Evolutionary conservation across 2,888 invertebrate species (phyloP), one percentile per base, ranked within the genome.

Genomic region (Hermaeophaga mercurialis): DNA sequence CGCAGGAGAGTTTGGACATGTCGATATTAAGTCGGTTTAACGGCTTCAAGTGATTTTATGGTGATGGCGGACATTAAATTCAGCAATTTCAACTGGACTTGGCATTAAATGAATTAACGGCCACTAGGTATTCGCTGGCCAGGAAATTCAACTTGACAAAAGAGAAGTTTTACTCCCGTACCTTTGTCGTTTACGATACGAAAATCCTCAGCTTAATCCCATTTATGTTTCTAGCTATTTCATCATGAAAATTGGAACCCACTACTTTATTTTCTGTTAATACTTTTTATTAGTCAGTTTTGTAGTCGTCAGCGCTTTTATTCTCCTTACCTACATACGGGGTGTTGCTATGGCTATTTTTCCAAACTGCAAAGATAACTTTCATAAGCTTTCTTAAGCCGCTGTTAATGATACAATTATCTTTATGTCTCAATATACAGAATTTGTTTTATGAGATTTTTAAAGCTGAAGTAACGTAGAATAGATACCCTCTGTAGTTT

Each of bases 1-100:
- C 65, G 49, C 59, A 63, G 61, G 56, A 66, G 63, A 43, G 43
- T 33, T 43, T 52, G 43, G 52, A 61, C 57, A 62, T 61, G 66
- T 64, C 66, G 67, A 69, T 70, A 69, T 67, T 66, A 68, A 69
- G 68, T 66, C 66, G 62, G 70, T 70, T 70, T 68, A 70, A 39
- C 61, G 62, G 67, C 69, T 57, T 59, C 63, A 69, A 69, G 69
- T 71, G 71, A 71, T 71, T 71, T 71, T 67, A 69, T 65, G 69
- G 66, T 69, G 70, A 70, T 71, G 69, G 69, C 63, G 62, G 62
- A 65, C 64, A 68, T 60, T 54, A 61, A 61, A 61, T 61, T 61
- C 54, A 44, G 60, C 45, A 61, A 61, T 61, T 58, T 57, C 55
- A 52, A 58, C 60, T 61, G 60, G 60, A 68, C 68, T 62, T 61